phyloP scores from a whole-genome alignment of 2,113 vertebrate species.

The Rostratula benghalensis region DNA sequence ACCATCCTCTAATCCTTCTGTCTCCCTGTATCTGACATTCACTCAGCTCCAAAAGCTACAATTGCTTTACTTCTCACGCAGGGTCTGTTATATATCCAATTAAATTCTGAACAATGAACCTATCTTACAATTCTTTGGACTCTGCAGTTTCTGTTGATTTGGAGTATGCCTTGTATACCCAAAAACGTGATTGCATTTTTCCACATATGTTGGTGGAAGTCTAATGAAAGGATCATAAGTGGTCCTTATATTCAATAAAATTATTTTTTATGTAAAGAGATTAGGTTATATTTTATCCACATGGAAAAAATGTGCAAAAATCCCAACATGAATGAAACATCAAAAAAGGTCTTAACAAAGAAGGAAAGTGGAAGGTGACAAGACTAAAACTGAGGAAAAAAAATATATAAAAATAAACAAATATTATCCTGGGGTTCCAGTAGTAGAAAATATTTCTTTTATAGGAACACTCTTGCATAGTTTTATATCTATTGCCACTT shows the following conservation, averaged over 20 bases:
- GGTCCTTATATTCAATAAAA: neutral
- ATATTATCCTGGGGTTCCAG: neutral
- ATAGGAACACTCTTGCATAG: rapidly evolving
- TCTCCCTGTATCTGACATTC: neutral
- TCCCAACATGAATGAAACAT: neutral
- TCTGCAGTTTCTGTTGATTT: neutral
- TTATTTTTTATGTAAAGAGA: neutral
- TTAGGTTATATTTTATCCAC: neutral
- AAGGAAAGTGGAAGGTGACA: neutral
- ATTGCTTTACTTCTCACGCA: neutral
- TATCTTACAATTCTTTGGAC: neutral
- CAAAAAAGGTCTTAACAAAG: neutral
- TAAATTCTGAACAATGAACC: neutral
- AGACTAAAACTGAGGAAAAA: neutral
- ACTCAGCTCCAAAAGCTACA: neutral
- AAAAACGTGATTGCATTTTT: neutral
- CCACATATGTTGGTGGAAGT: neutral
- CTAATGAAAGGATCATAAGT: neutral
- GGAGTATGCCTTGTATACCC: neutral
- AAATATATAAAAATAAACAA: neutral
- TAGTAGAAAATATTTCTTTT: neutral
- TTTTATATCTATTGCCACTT: neutral
- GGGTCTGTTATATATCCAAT: neutral
- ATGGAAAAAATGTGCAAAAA: neutral
- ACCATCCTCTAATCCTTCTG: neutral